These are phyloP conservation scores for Xiphophorus maculatus DNA, from an alignment of 2,113 vertebrate species.

Conservation along the genomic window DNA sequence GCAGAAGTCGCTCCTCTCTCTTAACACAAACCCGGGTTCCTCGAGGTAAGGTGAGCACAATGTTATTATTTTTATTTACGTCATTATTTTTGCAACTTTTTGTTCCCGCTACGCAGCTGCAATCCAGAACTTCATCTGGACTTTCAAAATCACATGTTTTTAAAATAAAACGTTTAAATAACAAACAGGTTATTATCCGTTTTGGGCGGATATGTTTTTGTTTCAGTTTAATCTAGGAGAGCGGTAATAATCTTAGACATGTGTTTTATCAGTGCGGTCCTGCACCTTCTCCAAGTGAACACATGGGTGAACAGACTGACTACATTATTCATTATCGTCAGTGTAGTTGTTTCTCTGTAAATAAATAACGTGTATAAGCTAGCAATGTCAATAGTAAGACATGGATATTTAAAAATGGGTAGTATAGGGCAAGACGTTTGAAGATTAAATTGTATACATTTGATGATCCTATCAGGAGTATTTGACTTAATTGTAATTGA, in stretches of 20 bases:
- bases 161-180: not conserved
- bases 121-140: not conserved
- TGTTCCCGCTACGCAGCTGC: not conserved
- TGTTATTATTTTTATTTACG: too few species aligned
- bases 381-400: not conserved
- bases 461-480: not conserved
- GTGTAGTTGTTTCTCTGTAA: not conserved
- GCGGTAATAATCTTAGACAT: not conserved
- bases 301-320: not conserved
- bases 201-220: not conserved
- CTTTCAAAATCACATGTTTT: not conserved
- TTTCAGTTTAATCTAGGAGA: not conserved
- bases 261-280: slow-evolving; percentile 19
- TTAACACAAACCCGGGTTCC: slow-evolving; percentile 40
- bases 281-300: not conserved
- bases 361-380: not conserved
- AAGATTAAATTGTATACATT: not conserved
- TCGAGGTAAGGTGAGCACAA: slow-evolving; percentile 55
- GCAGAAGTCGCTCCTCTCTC: slow-evolving; percentile 38
- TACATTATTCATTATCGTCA: not conserved
- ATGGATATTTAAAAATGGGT: not conserved
- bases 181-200: not conserved
- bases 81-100: not conserved
- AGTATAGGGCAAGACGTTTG: not conserved
- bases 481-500: not conserved